These are phyloP conservation scores for Dreissena rostriformis DNA, from an alignment of 1,140 invertebrate species.

Conservation along the genomic window DNA sequence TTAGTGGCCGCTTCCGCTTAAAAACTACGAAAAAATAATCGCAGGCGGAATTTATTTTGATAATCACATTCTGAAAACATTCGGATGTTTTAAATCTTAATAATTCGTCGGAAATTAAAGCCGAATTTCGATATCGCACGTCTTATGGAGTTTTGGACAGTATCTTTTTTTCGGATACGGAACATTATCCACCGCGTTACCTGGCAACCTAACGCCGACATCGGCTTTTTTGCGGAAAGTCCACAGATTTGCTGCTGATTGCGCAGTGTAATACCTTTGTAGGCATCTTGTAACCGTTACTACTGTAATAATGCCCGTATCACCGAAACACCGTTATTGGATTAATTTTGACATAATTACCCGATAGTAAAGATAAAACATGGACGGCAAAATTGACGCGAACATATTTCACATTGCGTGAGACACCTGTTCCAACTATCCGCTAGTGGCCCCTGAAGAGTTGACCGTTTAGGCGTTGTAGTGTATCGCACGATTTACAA, in stretches of 20 bases:
- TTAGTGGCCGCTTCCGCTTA: no score
- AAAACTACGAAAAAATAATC: no score
- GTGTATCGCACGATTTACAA: no score
- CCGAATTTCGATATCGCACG: not conserved
- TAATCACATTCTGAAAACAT: not conserved
- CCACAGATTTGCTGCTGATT: no score
- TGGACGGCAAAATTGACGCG: not conserved
- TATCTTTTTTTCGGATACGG: no score
- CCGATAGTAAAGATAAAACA: slow-evolving; percentile 49
- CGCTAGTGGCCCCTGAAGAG: no score
- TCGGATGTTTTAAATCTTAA: not conserved
- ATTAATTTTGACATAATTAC: slow-evolving; percentile 57
- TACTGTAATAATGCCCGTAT: slow-evolving; percentile 28
- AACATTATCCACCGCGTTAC: no score
- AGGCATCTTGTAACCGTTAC: slow-evolving; percentile 9
- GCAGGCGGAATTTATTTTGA: not conserved
- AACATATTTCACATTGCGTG: not conserved
- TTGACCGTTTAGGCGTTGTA: no score
- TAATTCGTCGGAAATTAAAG: not conserved
- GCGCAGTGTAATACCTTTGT: slow-evolving; percentile 18
- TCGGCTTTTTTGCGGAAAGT: no score
- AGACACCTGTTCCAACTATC: slow-evolving; percentile 26
- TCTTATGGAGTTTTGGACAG: not conserved
- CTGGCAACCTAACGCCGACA: no score
- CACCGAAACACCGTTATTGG: slow-evolving; percentile 50